These are phyloP conservation scores for Diorhabda elongata DNA, from an alignment of 1,140 invertebrate species.

Conservation along the genomic window DNA sequence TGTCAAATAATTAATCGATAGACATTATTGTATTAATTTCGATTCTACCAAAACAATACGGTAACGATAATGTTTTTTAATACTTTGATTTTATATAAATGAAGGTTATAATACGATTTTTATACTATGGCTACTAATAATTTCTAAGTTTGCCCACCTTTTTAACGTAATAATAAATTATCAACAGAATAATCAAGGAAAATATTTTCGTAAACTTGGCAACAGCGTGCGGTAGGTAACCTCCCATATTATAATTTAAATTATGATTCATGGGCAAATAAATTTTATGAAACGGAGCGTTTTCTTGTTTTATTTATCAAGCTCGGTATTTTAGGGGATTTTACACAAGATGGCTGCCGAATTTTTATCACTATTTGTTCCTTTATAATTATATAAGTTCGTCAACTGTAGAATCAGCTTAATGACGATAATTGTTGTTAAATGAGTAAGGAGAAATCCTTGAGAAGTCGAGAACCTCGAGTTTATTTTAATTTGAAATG, in stretches of 20 bases:
- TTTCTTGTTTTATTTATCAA: constrained; percentile 3
- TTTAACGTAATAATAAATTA: no score
- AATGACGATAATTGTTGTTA: constrained; percentile 3
- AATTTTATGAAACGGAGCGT: neutral
- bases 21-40: neutral
- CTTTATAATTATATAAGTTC: neutral
- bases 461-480: constrained; percentile 1
- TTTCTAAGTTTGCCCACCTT: no score
- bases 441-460: constrained; percentile 1
- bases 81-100: no score
- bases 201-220: neutral
- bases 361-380: neutral
- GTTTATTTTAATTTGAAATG: neutral
- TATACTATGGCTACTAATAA: no score
- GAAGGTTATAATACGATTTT: no score
- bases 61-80: no score
- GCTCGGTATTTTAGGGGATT: constrained; percentile 1
- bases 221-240: neutral
- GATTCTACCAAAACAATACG: no score
- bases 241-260: constrained; percentile 13
- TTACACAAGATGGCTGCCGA: neutral
- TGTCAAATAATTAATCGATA: neutral
- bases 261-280: constrained; percentile 10
- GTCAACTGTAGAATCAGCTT: neutral
- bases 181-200: no score